Base-by-base conservation (phyloP, 2,797 vertebrate genomes). In the Ceyx erithaca region DNA sequence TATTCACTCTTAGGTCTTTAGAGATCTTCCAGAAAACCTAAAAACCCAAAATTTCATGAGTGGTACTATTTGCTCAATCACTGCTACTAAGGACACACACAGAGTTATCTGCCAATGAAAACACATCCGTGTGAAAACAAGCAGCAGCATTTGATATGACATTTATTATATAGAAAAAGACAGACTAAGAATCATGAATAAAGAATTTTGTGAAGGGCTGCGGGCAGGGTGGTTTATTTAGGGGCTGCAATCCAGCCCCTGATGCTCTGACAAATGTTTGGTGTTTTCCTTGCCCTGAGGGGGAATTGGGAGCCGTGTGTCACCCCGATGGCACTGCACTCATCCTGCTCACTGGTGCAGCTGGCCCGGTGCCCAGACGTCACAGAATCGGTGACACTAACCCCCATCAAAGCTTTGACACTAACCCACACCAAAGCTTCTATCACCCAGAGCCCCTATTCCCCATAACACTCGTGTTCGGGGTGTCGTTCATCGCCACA, bases 11-110 rank as follows among this genome's bases (percentile, higher is more conserved):
- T 43, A 40, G 4, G 37, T 45, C 11, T 57, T 85, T 62, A 61
- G 52, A 52, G 14, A 63, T 4, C 7, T 45, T 0, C 0, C 7
- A 12, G 55, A 87, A 61, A 48, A 28, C 2, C 10, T 14, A 33
- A 14, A 63, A 58, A 81, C 25, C 14, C 6, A 55, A 75, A 84
- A 14, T 71, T 73, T 49, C 41, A 55, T 58, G 20, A 49, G 10
- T n/a, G n/a, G 12, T 33, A 46, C 30, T 66, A 57, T 18, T 82
- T 76, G 54, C 37, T 76, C 13, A 30, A 3, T 59, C 14, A 59
- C 45, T 71, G 15, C 9, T 70, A 25, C 6, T 64, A 8, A 64
- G 71, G 28, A 81, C 59, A 68, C 16, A 58, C 15, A 15, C 2
- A 6, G 6, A 22, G 17, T 19, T 68, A 48, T 40, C 19, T 48